These are phyloP conservation scores for Octomys mimax DNA, from an alignment of 2,797 vertebrate genomes.

Conservation along the genomic window DNA sequence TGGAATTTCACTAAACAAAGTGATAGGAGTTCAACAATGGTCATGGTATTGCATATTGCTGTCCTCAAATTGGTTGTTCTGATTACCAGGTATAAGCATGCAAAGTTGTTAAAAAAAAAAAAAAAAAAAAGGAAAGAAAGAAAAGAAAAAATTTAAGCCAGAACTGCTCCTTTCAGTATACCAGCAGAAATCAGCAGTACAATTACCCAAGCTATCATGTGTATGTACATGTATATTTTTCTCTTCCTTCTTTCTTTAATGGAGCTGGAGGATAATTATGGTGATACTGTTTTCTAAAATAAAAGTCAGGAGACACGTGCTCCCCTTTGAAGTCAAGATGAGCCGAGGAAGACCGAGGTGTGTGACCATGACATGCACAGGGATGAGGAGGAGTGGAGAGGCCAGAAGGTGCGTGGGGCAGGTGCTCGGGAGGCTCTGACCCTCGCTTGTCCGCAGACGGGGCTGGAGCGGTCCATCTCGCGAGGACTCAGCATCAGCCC, in stretches of 20 bases:
- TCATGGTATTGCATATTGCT: no score
- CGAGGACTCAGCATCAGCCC: background rate
- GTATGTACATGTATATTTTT: no score
- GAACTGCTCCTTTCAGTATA: no score
- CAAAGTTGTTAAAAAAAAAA: no score
- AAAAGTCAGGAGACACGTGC: background rate
- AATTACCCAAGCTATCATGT: no score
- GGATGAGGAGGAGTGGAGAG: background rate
- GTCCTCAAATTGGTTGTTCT: no score
- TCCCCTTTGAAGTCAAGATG: constrained; percentile 8
- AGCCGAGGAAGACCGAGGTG: background rate
- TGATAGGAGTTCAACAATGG: no score
- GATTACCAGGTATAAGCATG: no score
- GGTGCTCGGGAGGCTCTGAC: background rate
- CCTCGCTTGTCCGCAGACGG: background rate
- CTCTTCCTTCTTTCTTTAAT: background rate
- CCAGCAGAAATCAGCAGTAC: no score
- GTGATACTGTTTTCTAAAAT: constrained; percentile 34
- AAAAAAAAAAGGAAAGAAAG: no score
- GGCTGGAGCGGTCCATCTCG: background rate
- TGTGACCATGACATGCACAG: background rate
- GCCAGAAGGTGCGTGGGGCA: background rate
- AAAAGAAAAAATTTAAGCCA: no score
- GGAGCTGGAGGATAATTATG: background rate
- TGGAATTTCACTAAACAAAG: no score